Evolutionary conservation across 2,113 vertebrate genomes (phyloP), one percentile per base, ranked within the genome.

Genomic region (Rhinoptilus africanus): DNA sequence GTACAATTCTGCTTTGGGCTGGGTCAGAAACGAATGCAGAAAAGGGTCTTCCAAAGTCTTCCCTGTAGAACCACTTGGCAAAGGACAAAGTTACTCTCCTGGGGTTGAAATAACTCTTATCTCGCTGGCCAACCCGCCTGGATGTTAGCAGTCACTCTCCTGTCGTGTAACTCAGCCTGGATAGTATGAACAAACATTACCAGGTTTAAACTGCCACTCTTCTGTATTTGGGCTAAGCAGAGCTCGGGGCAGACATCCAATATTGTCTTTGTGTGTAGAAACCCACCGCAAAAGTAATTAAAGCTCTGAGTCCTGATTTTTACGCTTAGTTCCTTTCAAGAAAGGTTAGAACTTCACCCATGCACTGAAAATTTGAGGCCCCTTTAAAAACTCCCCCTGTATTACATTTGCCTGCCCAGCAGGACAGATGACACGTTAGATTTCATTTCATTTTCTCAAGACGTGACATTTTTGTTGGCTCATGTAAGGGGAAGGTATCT

Each of bases 391-490:
- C 56, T 27, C 66, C 43, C 28, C 47, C 81, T 10, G 26, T 69
- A 20, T 67, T 51, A 6, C 56, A 24, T 87, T 50, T 76, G 48
- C 64, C 37, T n/a, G 43, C 39, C 48, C 73, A 45, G 63, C 48
- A 72, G 69, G 47, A 22, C 7, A 71, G 79, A 30, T 77, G 79
- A 84, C 34, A 17, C 79, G 24, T 43, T 41, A n/a, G 88, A 73
- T 94, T 96, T 75, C 23, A 87, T 84, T 89, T 89, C 24, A 5
- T 75, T 95, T 93, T 87, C 92, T 89, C 73, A 82, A 57, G 88
- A 93, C 6, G 20, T 89, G 96, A 92, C 92, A 96, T 93, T 95
- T 93, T 84, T 87, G 86, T 96, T 95, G 95, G 94, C 92, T 97
- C 57, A 0, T 9, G 45, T 2, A 56, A 92, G 23, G 91, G 86